A percentile compares a stretch with the other conserved stretches of the same genome.
Evolutionary conservation across 2,888 invertebrate species (phyloP).

Genomic region (Nasonovia ribisnigri): DNA sequence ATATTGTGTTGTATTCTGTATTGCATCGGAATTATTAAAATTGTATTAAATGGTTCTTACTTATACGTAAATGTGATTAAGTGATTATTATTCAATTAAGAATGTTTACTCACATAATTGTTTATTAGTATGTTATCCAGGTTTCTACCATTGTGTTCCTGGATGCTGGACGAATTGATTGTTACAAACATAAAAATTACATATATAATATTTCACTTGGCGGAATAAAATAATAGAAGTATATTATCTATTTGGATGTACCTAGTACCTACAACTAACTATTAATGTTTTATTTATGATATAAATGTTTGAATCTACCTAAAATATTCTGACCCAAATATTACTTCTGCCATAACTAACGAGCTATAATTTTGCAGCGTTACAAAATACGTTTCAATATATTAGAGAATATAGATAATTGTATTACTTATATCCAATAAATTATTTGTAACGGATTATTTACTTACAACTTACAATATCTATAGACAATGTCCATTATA

Average conservation of each 20-base stretch:
- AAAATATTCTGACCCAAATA: background rate
- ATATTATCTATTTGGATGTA: background rate
- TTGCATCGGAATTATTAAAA: background rate
- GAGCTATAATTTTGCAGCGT: background rate
- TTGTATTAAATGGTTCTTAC: background rate
- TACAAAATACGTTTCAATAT: background rate
- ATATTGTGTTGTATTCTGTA: background rate
- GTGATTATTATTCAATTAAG: background rate
- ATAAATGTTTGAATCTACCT: background rate
- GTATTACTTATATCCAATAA: background rate
- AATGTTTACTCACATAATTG: background rate
- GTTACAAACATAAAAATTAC: background rate
- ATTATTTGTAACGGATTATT: background rate
- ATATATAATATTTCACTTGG: background rate
- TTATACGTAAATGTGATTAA: background rate
- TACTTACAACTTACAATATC: background rate
- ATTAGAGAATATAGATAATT: background rate
- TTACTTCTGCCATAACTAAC: background rate
- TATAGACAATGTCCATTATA: background rate
- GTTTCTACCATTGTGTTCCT: background rate
- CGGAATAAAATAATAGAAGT: background rate
- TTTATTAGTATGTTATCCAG: background rate
- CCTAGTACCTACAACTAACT: background rate
- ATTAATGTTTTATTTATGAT: background rate
- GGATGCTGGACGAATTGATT: background rate